These are phyloP conservation scores for Embiotoca jacksoni DNA, from an alignment of 2,113 vertebrate species.

Conservation along the genomic window DNA sequence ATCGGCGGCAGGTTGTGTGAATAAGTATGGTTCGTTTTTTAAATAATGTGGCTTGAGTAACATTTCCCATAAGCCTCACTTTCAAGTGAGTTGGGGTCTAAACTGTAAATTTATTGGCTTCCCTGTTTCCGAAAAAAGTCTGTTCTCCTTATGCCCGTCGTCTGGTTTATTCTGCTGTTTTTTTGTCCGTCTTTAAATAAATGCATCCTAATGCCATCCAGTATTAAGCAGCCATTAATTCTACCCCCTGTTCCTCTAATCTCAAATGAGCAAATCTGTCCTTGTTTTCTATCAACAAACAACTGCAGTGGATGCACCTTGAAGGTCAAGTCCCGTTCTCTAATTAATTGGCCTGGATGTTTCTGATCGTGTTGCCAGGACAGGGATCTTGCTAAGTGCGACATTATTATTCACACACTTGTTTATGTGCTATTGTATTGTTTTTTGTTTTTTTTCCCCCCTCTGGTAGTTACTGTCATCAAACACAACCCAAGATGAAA, in stretches of 20 bases:
- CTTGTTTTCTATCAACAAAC: conserved; percentile 76
- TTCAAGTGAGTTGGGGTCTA: neutral
- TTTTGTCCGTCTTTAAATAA: conserved; percentile 34
- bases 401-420: conserved; percentile 77
- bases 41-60: too few relatives aligned
- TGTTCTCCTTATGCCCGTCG: neutral
- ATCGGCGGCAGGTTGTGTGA: too few relatives aligned
- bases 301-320: conserved; percentile 72
- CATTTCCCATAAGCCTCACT: neutral
- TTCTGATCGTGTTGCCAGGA: conserved; percentile 68
- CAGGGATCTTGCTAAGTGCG: conserved; percentile 64
- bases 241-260: conserved; percentile 62
- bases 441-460: conserved; percentile 16
- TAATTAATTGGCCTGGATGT: conserved; percentile 73
- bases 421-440: conserved; percentile 64
- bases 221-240: conserved; percentile 72
- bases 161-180: conserved; percentile 1
- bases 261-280: conserved; percentile 73
- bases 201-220: conserved; percentile 50
- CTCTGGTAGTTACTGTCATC: conserved; percentile 61
- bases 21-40: too few relatives aligned
- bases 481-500: conserved; percentile 51
- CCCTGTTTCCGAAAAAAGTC: neutral
- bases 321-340: conserved; percentile 79
- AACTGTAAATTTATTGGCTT: conserved; percentile 4